A percentile compares a stretch with the other conserved stretches of the same genome.
Conservation (phyloP, 2,888 invertebrate species). For the Napeogenes inachia region DNA sequence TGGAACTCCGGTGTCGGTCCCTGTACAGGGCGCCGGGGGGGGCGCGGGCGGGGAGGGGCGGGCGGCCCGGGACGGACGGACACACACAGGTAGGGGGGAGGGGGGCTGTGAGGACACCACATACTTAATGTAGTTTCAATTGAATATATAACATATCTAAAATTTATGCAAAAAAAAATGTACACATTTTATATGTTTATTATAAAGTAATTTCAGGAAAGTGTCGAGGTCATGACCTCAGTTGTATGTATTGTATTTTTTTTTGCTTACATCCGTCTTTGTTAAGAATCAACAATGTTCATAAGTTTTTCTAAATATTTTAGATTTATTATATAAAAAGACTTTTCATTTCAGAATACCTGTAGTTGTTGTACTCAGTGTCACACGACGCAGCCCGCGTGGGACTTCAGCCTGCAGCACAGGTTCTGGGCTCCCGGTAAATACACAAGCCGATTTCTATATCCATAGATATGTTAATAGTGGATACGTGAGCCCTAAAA, state of each 20-base stretch:
- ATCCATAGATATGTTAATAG: too few relatives aligned
- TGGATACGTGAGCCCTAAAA: not conserved
- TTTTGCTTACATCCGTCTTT: too few relatives aligned
- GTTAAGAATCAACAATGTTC: too few relatives aligned
- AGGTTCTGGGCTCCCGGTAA: slow-evolving; percentile 73
- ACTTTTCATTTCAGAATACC: slow-evolving; percentile 46
- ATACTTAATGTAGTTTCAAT: too few relatives aligned
- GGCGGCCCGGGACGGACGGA: slow-evolving; percentile 50
- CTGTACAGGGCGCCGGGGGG: slow-evolving; percentile 77
- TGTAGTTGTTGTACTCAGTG: slow-evolving; percentile 71
- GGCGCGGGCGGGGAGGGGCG: slow-evolving; percentile 45
- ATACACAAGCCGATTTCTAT: too few relatives aligned
- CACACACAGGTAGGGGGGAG: not conserved
- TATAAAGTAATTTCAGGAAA: too few relatives aligned
- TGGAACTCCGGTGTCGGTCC: slow-evolving; percentile 89
- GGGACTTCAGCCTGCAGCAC: slow-evolving; percentile 72
- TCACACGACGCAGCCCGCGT: slow-evolving; percentile 63
- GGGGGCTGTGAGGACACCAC: not conserved
- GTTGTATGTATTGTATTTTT: too few relatives aligned
- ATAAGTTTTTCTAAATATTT: too few relatives aligned
- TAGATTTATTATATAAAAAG: too few relatives aligned
- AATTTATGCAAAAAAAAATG: too few relatives aligned
- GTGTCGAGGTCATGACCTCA: too few relatives aligned
- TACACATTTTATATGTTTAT: not conserved
- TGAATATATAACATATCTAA: too few relatives aligned